Conservation (phyloP, 2,797 vertebrate species). For the Clarias fuscus region DNA sequence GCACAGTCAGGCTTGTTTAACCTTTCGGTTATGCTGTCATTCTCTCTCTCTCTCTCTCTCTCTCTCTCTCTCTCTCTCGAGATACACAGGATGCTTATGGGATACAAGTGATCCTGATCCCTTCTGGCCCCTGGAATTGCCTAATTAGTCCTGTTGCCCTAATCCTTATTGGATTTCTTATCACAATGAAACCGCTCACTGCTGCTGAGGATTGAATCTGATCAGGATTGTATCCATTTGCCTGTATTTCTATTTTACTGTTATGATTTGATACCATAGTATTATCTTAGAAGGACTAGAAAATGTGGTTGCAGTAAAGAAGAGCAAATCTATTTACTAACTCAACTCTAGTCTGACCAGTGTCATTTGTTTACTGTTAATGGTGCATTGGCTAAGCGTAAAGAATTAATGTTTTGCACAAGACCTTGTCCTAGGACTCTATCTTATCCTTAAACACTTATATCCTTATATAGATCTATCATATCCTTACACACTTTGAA, state of each 20-base stretch:
- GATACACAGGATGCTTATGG: too few relatives aligned
- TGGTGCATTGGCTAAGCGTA: not conserved
- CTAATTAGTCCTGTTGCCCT: too few relatives aligned
- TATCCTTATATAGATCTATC: not conserved
- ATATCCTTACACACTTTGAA: not conserved
- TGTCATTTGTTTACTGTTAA: not conserved
- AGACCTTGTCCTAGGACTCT: not conserved
- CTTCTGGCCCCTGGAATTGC: too few relatives aligned
- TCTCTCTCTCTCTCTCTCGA: too few relatives aligned
- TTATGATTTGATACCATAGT: not conserved
- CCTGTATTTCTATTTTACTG: not conserved
- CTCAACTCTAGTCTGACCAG: too few relatives aligned
- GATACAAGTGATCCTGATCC: too few relatives aligned
- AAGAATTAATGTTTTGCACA: not conserved
- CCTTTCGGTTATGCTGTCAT: too few relatives aligned
- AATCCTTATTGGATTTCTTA: too few relatives aligned
- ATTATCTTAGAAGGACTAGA: not conserved
- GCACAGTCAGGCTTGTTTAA: too few relatives aligned
- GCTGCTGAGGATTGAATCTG: not conserved
- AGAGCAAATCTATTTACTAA: too few relatives aligned
- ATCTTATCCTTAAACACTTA: not conserved
- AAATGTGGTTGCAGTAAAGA: not conserved
- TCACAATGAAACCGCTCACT: too few relatives aligned
- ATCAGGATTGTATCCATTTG: not conserved
- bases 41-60: too few relatives aligned